phyloP scores from a whole-genome alignment of 2,888 invertebrate species.

The Philereme transversata region DNA sequence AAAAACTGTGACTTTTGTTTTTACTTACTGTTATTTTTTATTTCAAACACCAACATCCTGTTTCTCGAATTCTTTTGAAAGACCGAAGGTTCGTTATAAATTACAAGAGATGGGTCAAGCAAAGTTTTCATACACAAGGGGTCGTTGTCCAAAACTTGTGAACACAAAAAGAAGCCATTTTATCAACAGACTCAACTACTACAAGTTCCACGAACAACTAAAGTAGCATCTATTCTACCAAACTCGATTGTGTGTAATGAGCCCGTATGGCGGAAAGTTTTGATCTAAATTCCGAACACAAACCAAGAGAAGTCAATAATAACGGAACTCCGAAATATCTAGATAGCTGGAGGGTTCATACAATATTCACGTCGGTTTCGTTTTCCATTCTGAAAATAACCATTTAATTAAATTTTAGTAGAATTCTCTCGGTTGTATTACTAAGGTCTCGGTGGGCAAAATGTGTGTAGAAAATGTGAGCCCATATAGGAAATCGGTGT shows the following conservation, averaged over 20 bases:
- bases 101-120: constrained; percentile 12
- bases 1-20: too few relatives aligned
- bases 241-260: constrained; percentile 27
- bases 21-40: too few relatives aligned
- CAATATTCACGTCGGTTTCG: constrained; percentile 7
- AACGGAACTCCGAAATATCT: constrained; percentile 11
- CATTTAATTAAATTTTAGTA: not conserved
- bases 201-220: constrained; percentile 16
- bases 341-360: constrained; percentile 1
- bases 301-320: constrained; percentile 19
- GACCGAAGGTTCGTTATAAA: constrained; percentile 16
- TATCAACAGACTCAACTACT: constrained; percentile 8
- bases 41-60: too few relatives aligned
- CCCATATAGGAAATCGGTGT: too few relatives aligned
- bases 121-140: constrained; percentile 13
- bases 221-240: constrained; percentile 16
- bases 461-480: too few relatives aligned
- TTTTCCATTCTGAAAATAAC: constrained; percentile 9
- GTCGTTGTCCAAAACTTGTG: constrained; percentile 8
- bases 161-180: constrained; percentile 18
- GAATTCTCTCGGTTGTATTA: not conserved
- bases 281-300: constrained; percentile 26
- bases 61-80: not conserved
- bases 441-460: too few relatives aligned
- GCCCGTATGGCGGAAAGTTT: constrained; percentile 25